Conservation (phyloP, 2,113 vertebrate genomes). For the Synchiropus splendidus region DNA sequence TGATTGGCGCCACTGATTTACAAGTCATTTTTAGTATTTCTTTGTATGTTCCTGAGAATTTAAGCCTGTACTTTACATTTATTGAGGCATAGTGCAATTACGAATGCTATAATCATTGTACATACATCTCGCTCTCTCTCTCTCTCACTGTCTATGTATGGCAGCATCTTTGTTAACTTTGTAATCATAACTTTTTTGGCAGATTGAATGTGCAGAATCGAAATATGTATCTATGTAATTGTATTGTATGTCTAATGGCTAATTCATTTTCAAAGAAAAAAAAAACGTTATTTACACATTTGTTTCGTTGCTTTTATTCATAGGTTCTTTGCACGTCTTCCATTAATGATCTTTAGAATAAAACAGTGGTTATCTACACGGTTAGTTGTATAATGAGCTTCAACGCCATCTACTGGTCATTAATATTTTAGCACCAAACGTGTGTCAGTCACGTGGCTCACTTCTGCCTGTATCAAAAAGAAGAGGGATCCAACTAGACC, state of each 20-base stretch:
- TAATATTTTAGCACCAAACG: too few species aligned
- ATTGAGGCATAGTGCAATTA: conserved; percentile 88
- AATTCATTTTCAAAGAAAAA: conserved; percentile 71
- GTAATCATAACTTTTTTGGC: conserved; percentile 86
- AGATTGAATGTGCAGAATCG: conserved; percentile 92
- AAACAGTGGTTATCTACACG: too few species aligned
- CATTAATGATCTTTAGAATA: too few species aligned
- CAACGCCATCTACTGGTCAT: too few species aligned
- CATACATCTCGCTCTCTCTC: conserved; percentile 71
- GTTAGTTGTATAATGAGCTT: too few species aligned
- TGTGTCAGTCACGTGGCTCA: too few species aligned
- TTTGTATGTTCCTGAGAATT: conserved; percentile 56
- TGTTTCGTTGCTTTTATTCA: conserved; percentile 69
- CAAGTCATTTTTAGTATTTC: conserved; percentile 37
- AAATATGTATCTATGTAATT: conserved; percentile 94
- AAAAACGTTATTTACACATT: conserved; percentile 76
- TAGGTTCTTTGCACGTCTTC: too few species aligned
- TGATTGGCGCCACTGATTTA: conserved; percentile 35
- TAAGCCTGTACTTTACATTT: conserved; percentile 78
- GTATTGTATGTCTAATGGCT: conserved; percentile 87
- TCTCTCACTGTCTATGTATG: conserved; percentile 58
- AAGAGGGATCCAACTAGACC: too few species aligned
- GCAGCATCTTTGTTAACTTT: conserved; percentile 86
- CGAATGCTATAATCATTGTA: conserved; percentile 87
- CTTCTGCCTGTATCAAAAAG: too few species aligned